Base-by-base conservation (phyloP, 1,140 invertebrate species). In the Drosophila equinoxialis region DNA sequence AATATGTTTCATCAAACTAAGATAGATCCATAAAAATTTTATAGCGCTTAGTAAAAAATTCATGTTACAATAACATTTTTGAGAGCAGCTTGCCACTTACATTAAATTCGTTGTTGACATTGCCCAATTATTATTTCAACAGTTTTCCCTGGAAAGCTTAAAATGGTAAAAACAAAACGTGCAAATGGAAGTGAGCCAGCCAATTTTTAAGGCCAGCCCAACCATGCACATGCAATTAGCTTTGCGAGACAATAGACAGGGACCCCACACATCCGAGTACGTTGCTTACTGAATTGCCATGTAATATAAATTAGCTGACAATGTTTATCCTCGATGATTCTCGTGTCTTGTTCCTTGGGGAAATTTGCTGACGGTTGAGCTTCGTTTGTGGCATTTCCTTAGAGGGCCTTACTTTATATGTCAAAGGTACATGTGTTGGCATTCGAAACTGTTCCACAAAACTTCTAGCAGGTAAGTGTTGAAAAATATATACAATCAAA, bases 151-250 rank as follows among this genome's bases (percentile, higher is more conserved):
- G 1, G 30, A 30, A 30, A 30, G 30, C 5, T 30, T 6, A 30
- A 30, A 30, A 30, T 30, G 30, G 30, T 30, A 30, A 30, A 30
- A 30, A 30, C 30, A 30, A 30, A 30, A 30, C 30, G 30, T 30
- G 30, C 30, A 30, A 30, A 30, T 30, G 30, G 30, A 30, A 30
- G 30, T 6, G 6, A 30, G 30, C 30, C 30, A 30, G 30, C 30
- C 30, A 30, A 30, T 30, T 30, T 30, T 30, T 30, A 5, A 30
- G 30, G 30, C 30, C 30, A 30, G 54, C 57, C 51, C 13, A 51
- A 42, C 61, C 83, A 65, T 87, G 79, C 76, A 77, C 62, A 71
- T 70, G 65, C 69, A 87, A 83, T 87, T 87, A 87, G 71, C 67
- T 39, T 51, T 20, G 65, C 58, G 57, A 20, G 59, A 68, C 54